Conservation (phyloP, 2,113 vertebrate genomes). For the Speoplatyrhinus poulsoni region DNA sequence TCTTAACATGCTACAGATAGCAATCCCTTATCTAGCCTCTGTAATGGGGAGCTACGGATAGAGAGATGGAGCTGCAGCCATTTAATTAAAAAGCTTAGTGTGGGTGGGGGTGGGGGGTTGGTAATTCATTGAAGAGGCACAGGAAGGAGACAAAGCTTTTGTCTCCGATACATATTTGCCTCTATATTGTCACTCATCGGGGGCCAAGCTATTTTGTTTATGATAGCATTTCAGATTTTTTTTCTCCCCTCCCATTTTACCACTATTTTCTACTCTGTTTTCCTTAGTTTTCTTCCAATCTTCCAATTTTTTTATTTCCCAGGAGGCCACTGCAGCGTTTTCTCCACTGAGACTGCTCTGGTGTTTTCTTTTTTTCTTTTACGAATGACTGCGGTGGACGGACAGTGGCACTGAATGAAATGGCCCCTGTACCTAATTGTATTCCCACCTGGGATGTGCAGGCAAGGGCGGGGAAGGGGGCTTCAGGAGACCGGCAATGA, state of each 20-base stretch:
- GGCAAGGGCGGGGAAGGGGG: constrained; percentile 58
- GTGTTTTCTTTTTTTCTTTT: constrained; percentile 43
- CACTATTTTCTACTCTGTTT: constrained; percentile 45
- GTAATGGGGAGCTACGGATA: constrained; percentile 85
- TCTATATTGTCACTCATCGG: constrained; percentile 76
- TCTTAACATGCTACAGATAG: constrained; percentile 88
- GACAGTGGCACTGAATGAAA: constrained; percentile 77
- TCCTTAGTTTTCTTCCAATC: constrained; percentile 29
- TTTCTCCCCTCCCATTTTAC: constrained; percentile 21
- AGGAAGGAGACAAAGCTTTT: constrained; percentile 83
- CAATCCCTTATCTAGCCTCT: constrained; percentile 85
- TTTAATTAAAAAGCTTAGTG: constrained; percentile 95
- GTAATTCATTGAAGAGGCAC: constrained; percentile 82
- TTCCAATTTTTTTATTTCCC: constrained; percentile 77
- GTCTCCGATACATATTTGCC: constrained; percentile 81
- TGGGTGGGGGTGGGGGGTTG: constrained; percentile 67
- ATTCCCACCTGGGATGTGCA: constrained; percentile 78
- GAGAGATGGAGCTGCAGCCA: constrained; percentile 88
- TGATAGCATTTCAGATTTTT: constrained; percentile 67
- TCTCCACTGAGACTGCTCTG: constrained; percentile 64
- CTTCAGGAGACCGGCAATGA: constrained; percentile 75
- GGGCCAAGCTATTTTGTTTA: constrained; percentile 66
- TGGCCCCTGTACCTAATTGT: constrained; percentile 77
- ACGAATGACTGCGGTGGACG: constrained; percentile 73
- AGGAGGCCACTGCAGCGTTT: constrained; percentile 61